Percentiles rank a stretch among this genome's conserved stretches.
These are phyloP conservation scores for Girardinichthys multiradiatus DNA, from an alignment of 2,113 vertebrate genomes.

Conservation along the genomic window DNA sequence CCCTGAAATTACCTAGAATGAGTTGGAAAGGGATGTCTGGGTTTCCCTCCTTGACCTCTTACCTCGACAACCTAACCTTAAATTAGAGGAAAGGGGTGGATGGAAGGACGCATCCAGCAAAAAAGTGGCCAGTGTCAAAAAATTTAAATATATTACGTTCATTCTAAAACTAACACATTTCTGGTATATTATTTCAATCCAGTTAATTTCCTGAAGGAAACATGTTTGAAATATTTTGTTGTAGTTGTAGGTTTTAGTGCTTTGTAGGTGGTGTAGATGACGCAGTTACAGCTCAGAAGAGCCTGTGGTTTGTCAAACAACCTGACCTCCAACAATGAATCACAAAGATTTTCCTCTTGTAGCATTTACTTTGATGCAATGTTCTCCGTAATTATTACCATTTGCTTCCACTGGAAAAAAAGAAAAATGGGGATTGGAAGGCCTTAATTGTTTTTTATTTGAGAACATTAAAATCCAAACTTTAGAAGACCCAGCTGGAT, in stretches of 20 bases:
- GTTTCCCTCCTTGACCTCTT: too few species aligned
- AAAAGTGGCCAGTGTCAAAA: too few species aligned
- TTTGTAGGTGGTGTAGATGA: slow-evolving; percentile 44
- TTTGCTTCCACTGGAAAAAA: slow-evolving; percentile 2
- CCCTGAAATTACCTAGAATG: too few species aligned
- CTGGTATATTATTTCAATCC: background rate
- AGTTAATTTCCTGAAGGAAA: slow-evolving; percentile 18
- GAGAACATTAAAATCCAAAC: slow-evolving; percentile 18
- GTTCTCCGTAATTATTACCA: background rate
- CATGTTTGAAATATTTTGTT: slow-evolving; percentile 30
- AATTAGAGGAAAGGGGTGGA: too few species aligned
- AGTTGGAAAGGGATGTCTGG: too few species aligned
- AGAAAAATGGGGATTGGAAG: slow-evolving; percentile 1
- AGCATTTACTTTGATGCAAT: background rate
- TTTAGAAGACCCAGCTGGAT: slow-evolving; percentile 15
- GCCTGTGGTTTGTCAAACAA: slow-evolving; percentile 45
- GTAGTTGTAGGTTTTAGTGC: slow-evolving; percentile 57
- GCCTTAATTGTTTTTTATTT: slow-evolving; percentile 1
- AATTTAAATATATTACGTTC: too few species aligned
- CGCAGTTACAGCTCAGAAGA: slow-evolving; percentile 44
- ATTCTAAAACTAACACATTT: too few species aligned
- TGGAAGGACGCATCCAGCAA: too few species aligned
- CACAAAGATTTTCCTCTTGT: slow-evolving; percentile 5
- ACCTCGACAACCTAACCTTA: too few species aligned
- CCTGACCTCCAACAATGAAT: slow-evolving; percentile 19